A percentile compares a stretch with the other conserved stretches of the same genome.
phyloP scores from a whole-genome alignment of 1,140 invertebrate genomes.

The Pogonomyrmex californicus region DNA sequence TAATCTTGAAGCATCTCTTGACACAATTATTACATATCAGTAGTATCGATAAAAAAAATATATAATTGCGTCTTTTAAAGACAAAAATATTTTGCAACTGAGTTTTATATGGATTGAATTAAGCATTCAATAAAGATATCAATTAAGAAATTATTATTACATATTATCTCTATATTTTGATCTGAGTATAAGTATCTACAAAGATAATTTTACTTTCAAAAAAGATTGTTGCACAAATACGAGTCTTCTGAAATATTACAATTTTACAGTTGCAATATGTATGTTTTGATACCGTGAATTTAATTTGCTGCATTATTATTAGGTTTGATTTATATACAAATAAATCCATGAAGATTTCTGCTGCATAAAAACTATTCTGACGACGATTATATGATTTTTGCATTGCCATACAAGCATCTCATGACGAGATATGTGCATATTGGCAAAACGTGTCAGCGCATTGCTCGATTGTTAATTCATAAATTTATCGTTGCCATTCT shows the following conservation, averaged over 20 bases:
- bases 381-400: background rate
- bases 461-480: slow-evolving; percentile 62
- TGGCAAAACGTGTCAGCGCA: slow-evolving; percentile 31
- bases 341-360: background rate
- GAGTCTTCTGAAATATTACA: background rate
- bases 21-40: too few relatives aligned
- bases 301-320: background rate
- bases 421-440: background rate
- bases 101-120: too few relatives aligned
- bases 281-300: background rate
- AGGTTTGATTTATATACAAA: background rate
- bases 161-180: background rate
- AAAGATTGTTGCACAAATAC: background rate
- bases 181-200: background rate
- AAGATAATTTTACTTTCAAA: background rate
- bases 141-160: too few relatives aligned
- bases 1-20: too few relatives aligned
- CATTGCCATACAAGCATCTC: background rate
- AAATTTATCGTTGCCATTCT: slow-evolving; percentile 61
- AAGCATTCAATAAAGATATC: too few relatives aligned
- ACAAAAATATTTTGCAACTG: too few relatives aligned
- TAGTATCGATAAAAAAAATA: too few relatives aligned
- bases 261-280: slow-evolving; percentile 1
- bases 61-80: too few relatives aligned
- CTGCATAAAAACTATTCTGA: background rate